These are phyloP conservation scores for Tachypleus tridentatus DNA, from an alignment of 1,140 invertebrate species.

Conservation along the genomic window DNA sequence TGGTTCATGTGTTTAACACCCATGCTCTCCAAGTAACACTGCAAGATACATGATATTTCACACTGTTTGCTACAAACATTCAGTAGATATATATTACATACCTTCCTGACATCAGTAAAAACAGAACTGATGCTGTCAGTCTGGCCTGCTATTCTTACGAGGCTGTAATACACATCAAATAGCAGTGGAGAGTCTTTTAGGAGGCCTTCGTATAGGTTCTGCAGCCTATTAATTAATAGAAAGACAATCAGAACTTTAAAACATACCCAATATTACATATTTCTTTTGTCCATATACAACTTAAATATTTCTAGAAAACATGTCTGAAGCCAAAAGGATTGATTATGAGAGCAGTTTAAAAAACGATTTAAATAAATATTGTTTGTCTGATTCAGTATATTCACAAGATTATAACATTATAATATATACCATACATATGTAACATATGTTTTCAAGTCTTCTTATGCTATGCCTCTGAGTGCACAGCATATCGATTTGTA, in stretches of 20 bases:
- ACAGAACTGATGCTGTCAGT: conserved; percentile 71
- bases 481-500: no score
- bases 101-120: conserved; percentile 33
- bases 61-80: not conserved
- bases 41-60: not conserved
- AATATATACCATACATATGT: no score
- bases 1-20: not conserved
- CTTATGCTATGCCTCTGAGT: no score
- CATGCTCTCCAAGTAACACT: conserved; percentile 7
- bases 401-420: no score
- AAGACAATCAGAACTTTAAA: not conserved
- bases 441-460: no score
- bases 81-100: conserved; percentile 15
- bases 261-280: not conserved
- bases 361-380: no score
- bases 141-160: conserved; percentile 75
- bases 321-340: not conserved
- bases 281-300: conserved; percentile 8
- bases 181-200: conserved; percentile 67
- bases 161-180: conserved; percentile 83
- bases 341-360: no score
- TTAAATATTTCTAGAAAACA: conserved; percentile 1
- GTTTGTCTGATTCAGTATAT: no score
- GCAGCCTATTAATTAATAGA: conserved; percentile 30
- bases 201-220: conserved; percentile 71